These are phyloP conservation scores for Peromyscus attwateri DNA, from an alignment of 2,797 vertebrate genomes.

Conservation along the genomic window DNA sequence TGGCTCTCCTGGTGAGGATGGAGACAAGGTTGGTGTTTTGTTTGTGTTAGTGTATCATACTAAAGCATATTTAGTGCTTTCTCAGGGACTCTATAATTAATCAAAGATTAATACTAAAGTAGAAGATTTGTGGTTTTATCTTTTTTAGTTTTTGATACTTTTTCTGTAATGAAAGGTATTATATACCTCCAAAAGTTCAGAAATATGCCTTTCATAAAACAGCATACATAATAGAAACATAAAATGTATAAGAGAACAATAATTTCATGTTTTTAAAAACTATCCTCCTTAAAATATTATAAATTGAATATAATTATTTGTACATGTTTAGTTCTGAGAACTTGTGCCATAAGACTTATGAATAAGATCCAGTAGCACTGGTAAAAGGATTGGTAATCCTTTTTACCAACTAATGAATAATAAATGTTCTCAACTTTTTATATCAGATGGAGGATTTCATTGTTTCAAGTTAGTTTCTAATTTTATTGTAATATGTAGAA, in stretches of 20 bases:
- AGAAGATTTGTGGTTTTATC: background rate
- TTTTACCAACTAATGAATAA: background rate
- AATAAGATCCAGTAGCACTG: background rate
- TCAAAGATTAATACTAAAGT: background rate
- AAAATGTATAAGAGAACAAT: background rate
- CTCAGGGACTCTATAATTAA: background rate
- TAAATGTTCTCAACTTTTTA: background rate
- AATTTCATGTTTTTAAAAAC: background rate
- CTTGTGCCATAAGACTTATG: background rate
- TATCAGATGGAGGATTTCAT: conserved; percentile 17
- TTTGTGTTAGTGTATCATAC: background rate
- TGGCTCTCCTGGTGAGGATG: conserved; percentile 98
- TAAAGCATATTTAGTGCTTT: background rate
- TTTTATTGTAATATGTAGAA: conserved; percentile 47
- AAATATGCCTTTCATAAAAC: conserved; percentile 12
- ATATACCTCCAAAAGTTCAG: background rate
- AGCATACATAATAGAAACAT: background rate
- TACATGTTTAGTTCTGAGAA: background rate
- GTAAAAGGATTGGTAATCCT: background rate
- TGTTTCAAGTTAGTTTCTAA: conserved; percentile 46
- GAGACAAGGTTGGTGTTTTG: conserved; percentile 94
- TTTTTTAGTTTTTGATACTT: background rate
- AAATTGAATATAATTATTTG: background rate
- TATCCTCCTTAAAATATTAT: background rate
- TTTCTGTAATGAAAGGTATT: background rate